These are phyloP conservation scores for Prenolepis imparis DNA, from an alignment of 2,888 invertebrate genomes.

Conservation along the genomic window DNA sequence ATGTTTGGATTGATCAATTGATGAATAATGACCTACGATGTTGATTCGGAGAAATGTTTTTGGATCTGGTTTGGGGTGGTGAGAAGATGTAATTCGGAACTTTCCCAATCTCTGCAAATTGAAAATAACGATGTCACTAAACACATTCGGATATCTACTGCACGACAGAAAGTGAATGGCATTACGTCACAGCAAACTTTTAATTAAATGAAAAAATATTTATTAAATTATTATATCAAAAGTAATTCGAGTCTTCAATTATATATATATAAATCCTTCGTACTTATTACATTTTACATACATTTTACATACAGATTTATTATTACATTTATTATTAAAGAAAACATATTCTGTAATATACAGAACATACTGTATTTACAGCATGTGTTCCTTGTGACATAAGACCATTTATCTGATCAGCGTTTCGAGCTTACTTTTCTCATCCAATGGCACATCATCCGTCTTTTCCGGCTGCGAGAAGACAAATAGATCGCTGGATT, in stretches of 20 bases:
- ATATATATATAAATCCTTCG: too few species aligned
- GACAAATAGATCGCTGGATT: constrained; percentile 65
- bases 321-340: neutral
- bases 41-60: constrained; percentile 61
- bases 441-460: constrained; percentile 64
- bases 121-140: constrained; percentile 20
- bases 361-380: neutral
- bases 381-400: neutral
- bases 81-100: constrained; percentile 80
- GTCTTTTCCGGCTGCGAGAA: constrained; percentile 78
- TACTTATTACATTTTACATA: too few species aligned
- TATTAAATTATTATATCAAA: neutral
- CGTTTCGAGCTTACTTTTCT: constrained; percentile 61
- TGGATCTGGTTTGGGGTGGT: constrained; percentile 79
- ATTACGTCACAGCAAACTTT: neutral
- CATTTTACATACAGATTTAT: too few species aligned
- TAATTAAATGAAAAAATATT: neutral
- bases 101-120: constrained; percentile 73
- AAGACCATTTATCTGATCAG: constrained; percentile 21
- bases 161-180: constrained; percentile 13
- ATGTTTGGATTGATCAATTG: constrained; percentile 43
- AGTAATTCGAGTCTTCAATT: neutral
- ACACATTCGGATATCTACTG: neutral
- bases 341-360: neutral
- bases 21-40: constrained; percentile 78